Evolutionary conservation across 2,113 vertebrate genomes (phyloP).

Genomic region (Scomber scombrus): DNA sequence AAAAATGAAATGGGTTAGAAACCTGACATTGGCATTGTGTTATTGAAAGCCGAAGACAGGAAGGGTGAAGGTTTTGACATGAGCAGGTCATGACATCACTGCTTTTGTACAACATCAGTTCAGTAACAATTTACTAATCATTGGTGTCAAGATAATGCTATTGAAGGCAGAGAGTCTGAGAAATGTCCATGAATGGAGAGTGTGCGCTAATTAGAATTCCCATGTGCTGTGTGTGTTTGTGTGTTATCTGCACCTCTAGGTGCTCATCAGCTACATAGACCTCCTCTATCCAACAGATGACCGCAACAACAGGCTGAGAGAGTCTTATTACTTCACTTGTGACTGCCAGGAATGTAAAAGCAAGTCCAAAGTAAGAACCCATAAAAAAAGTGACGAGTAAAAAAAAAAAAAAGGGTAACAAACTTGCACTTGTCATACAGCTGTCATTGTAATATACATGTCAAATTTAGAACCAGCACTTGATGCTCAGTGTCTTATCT

Average conservation of each 20-base stretch:
- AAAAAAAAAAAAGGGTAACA: not conserved
- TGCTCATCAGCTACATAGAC: conserved; percentile 97
- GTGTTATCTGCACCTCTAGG: conserved; percentile 68
- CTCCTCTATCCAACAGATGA: conserved; percentile 95
- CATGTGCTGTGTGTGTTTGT: conserved; percentile 8
- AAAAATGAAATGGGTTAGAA: too few relatives aligned
- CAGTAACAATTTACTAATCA: not conserved
- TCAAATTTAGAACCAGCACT: too few relatives aligned
- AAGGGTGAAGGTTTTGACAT: not conserved
- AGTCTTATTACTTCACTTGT: conserved; percentile 94
- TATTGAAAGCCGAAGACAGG: not conserved
- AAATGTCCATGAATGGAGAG: not conserved
- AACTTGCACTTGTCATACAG: too few relatives aligned
- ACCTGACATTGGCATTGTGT: too few relatives aligned
- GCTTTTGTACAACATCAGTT: not conserved
- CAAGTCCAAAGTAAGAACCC: conserved; percentile 86
- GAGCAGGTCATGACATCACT: not conserved
- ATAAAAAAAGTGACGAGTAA: not conserved
- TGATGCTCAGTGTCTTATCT: not conserved
- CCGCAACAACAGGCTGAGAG: conserved; percentile 89
- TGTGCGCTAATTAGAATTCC: not conserved
- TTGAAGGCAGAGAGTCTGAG: not conserved
- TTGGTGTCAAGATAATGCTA: not conserved
- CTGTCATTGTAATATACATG: too few relatives aligned
- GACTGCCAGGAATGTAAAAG: conserved; percentile 91